Evolutionary conservation across 2,797 vertebrate species (phyloP).

Genomic region (Huso huso): DNA sequence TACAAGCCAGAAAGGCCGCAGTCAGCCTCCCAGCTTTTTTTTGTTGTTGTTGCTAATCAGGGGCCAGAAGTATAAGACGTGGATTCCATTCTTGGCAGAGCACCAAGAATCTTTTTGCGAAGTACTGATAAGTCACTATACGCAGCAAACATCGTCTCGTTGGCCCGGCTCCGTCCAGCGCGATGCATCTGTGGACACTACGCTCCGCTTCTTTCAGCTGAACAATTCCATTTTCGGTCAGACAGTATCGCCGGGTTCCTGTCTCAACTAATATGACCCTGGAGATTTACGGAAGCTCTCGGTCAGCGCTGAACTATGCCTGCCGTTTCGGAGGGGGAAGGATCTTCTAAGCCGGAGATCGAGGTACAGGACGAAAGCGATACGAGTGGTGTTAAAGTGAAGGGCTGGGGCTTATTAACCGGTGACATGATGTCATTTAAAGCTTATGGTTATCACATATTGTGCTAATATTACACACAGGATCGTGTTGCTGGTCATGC

Average conservation of each 20-base stretch:
- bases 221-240: conserved; percentile 42
- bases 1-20: no score
- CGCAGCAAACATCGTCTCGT: conserved; percentile 20
- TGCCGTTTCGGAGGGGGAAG: conserved; percentile 33
- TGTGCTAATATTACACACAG: conserved; percentile 29
- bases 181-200: conserved; percentile 21
- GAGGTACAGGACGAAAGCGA: conserved; percentile 28
- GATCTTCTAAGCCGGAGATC: conserved; percentile 14
- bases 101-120: conserved; percentile 10
- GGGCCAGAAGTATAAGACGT: conserved; percentile 10
- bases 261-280: conserved; percentile 43
- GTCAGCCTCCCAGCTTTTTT: no score
- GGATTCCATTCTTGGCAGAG: conserved; percentile 19
- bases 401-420: conserved; percentile 27
- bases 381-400: conserved; percentile 25
- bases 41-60: no score
- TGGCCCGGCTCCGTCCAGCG: conserved; percentile 13
- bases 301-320: conserved; percentile 43
- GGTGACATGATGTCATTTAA: conserved; percentile 22
- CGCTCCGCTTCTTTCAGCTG: conserved; percentile 20
- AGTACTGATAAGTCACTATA: conserved; percentile 17
- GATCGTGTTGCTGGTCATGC: conserved; percentile 10
- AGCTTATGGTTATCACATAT: conserved; percentile 35
- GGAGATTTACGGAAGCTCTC: conserved; percentile 30
- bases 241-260: conserved; percentile 28